phyloP scores from a whole-genome alignment of 2,888 invertebrate genomes.

The Platycheirus rosarum region DNA sequence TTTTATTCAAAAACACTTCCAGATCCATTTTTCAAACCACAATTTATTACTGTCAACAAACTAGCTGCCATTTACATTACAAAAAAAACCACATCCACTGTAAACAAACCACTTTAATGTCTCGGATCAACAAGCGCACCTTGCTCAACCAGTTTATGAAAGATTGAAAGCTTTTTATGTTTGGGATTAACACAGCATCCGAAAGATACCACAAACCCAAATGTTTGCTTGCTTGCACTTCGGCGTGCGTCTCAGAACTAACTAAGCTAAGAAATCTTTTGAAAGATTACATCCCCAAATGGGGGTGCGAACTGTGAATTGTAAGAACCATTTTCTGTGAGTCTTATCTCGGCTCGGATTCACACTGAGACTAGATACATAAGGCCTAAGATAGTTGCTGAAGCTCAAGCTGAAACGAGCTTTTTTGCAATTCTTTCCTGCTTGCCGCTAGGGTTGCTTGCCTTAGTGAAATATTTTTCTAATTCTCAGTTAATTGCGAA shows the following conservation, averaged over 20 bases:
- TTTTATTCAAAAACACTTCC: slow-evolving; percentile 19
- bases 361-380: too few species aligned
- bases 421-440: not conserved
- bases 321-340: not conserved
- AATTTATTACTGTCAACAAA: not conserved
- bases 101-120: slow-evolving; percentile 14
- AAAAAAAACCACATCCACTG: not conserved
- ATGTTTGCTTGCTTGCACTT: slow-evolving; percentile 1
- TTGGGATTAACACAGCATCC: slow-evolving; percentile 1
- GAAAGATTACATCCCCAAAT: slow-evolving; percentile 34
- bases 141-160: slow-evolving; percentile 28
- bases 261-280: slow-evolving; percentile 16
- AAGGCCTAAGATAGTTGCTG: too few species aligned
- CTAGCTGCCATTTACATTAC: not conserved
- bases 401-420: not conserved
- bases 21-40: not conserved
- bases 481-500: not conserved
- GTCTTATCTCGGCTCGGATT: too few species aligned
- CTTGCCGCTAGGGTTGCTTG: not conserved
- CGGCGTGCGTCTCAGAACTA: slow-evolving; percentile 8
- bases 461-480: not conserved
- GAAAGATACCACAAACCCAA: not conserved
- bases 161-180: not conserved
- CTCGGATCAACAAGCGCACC: slow-evolving; percentile 2
- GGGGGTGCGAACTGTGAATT: slow-evolving; percentile 8